Evolutionary conservation across 2,797 vertebrate genomes (phyloP).

Genomic region (Lithobates pipiens): DNA sequence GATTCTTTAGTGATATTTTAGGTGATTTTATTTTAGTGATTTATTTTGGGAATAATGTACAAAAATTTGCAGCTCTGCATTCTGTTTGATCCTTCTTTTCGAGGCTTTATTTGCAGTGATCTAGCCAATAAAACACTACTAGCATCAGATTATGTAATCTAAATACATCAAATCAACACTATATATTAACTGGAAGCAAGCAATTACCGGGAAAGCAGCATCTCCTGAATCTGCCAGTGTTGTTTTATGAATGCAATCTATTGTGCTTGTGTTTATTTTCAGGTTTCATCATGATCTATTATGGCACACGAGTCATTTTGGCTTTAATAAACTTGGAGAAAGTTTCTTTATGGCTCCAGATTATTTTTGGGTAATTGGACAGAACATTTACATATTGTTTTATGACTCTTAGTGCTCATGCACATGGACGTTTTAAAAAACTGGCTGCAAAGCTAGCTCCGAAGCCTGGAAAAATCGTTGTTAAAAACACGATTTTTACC

Average conservation of each 20-base stretch:
- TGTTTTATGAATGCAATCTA: not conserved
- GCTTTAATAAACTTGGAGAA: not conserved
- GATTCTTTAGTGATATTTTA: not conserved
- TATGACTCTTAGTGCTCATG: too few species aligned
- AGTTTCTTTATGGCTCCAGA: not conserved
- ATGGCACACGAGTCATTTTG: not conserved
- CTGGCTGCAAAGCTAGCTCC: too few species aligned
- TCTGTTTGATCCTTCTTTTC: constrained; percentile 1
- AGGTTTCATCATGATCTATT: not conserved
- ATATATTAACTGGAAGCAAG: not conserved
- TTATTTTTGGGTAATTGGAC: not conserved
- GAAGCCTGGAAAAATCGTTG: too few species aligned
- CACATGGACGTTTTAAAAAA: too few species aligned
- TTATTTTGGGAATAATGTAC: not conserved
- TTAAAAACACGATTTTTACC: too few species aligned
- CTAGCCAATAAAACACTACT: not conserved
- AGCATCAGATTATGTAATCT: not conserved
- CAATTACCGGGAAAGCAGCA: not conserved
- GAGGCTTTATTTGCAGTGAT: not conserved
- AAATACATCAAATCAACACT: not conserved
- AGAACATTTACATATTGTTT: not conserved
- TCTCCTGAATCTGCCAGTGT: not conserved
- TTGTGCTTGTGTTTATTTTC: not conserved
- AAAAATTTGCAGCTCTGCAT: not conserved
- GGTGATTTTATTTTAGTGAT: not conserved